phyloP scores from a whole-genome alignment of 1,140 invertebrate species.

The Drosophila rhopaloa region DNA sequence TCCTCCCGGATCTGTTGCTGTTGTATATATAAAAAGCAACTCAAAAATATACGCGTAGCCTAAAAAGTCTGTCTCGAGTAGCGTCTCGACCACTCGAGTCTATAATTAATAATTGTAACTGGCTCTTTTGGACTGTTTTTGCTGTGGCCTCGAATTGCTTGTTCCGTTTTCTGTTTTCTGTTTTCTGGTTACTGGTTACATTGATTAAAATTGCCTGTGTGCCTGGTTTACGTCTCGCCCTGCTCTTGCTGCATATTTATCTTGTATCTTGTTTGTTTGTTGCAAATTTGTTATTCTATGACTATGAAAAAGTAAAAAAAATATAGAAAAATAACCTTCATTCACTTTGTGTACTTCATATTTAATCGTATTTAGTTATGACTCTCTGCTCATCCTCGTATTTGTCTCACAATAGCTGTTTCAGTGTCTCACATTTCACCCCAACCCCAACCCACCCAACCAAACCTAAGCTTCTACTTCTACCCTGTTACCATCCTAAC shows the following conservation, averaged over 20 bases:
- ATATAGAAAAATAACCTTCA: conserved; percentile 83
- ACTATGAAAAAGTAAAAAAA: conserved; percentile 84
- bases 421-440: conserved; percentile 15
- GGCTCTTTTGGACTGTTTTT: conserved; percentile 60
- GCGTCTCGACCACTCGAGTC: conserved; percentile 1
- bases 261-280: conserved; percentile 20
- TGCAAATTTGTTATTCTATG: conserved; percentile 82
- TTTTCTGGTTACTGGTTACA: conserved; percentile 18
- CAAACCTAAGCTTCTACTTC: conserved; percentile 7
- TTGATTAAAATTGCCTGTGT: conserved; percentile 42
- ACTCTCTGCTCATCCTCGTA: conserved; percentile 27
- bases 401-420: conserved; percentile 67
- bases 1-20: conserved; percentile 32
- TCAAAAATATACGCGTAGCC: conserved; percentile 72
- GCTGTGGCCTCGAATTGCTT: conserved; percentile 50
- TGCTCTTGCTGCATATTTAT: conserved; percentile 36
- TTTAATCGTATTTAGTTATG: conserved; percentile 59
- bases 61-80: conserved; percentile 64
- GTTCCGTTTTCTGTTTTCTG: conserved; percentile 12
- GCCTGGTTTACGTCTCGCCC: conserved; percentile 7
- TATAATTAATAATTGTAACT: conserved; percentile 36
- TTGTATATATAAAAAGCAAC: conserved; percentile 77
- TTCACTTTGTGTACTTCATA: conserved; percentile 76
- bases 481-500: conserved; percentile 17
- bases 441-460: conserved; percentile 26